phyloP scores from a whole-genome alignment of 2,888 invertebrate species.

The Strigamia maritima region DNA sequence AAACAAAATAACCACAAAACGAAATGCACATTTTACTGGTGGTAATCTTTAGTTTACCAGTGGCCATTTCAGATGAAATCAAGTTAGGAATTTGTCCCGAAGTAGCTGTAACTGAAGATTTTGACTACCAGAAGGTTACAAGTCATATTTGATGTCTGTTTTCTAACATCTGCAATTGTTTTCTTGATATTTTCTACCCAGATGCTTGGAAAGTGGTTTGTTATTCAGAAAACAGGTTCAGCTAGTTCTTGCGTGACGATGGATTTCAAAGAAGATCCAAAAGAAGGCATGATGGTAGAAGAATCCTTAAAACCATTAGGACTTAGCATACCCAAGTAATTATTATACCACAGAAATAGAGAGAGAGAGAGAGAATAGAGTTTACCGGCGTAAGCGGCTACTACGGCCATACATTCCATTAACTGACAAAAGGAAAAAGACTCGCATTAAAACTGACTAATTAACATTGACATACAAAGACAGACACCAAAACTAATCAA shows the following conservation, averaged over 20 bases:
- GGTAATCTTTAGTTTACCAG: neutral
- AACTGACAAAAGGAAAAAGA: no score
- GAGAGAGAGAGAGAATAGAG: no score
- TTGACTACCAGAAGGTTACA: neutral
- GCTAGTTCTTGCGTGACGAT: slow-evolving; percentile 69
- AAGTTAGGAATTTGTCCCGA: neutral
- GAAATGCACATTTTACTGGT: neutral
- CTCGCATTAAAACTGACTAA: no score
- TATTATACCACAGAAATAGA: neutral
- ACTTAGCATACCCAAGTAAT: slow-evolving; percentile 7
- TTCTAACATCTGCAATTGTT: neutral
- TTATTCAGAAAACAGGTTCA: slow-evolving; percentile 76
- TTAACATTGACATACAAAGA: no score
- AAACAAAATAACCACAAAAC: neutral
- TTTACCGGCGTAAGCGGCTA: no score
- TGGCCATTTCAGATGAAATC: neutral
- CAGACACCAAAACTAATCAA: no score
- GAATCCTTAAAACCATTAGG: neutral
- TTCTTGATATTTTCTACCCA: slow-evolving; percentile 50
- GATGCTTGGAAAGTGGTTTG: slow-evolving; percentile 80
- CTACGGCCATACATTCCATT: no score
- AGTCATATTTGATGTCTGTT: neutral
- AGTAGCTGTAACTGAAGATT: neutral
- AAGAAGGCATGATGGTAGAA: neutral
- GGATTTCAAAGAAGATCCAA: neutral